These are phyloP conservation scores for Heliconius aoede DNA, from an alignment of 2,888 invertebrate species.

Conservation along the genomic window DNA sequence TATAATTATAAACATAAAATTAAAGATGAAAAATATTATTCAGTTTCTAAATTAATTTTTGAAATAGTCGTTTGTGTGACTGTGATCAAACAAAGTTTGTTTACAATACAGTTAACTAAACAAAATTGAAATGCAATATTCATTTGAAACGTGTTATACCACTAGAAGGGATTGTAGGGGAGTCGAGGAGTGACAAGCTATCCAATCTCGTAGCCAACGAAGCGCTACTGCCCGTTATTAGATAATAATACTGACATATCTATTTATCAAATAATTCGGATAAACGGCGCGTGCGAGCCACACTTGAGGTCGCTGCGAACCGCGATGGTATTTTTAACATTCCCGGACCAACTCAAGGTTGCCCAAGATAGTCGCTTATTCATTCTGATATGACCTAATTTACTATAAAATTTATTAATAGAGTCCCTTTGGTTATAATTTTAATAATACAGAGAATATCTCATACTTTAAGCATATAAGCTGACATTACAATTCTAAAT, in stretches of 20 bases:
- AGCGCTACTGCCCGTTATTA: constrained; percentile 45
- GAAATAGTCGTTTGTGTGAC: background rate
- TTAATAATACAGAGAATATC: constrained; percentile 23
- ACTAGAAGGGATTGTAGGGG: constrained; percentile 1
- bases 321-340: constrained; percentile 82
- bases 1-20: background rate
- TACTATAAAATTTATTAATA: constrained; percentile 68
- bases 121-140: background rate
- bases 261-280: constrained; percentile 65
- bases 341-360: constrained; percentile 83
- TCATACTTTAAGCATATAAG: background rate
- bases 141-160: background rate
- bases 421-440: constrained; percentile 45
- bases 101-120: background rate
- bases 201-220: constrained; percentile 42
- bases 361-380: constrained; percentile 79
- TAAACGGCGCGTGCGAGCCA: constrained; percentile 57
- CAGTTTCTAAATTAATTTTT: no score
- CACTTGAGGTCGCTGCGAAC: constrained; percentile 62
- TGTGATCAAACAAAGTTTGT: constrained; percentile 5
- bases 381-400: constrained; percentile 82
- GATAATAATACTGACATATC: constrained; percentile 50
- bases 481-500: background rate
- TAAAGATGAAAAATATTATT: background rate
- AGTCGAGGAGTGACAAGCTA: constrained; percentile 21